phyloP scores from a whole-genome alignment of 1,140 invertebrate species.

The Fopius arisanus region DNA sequence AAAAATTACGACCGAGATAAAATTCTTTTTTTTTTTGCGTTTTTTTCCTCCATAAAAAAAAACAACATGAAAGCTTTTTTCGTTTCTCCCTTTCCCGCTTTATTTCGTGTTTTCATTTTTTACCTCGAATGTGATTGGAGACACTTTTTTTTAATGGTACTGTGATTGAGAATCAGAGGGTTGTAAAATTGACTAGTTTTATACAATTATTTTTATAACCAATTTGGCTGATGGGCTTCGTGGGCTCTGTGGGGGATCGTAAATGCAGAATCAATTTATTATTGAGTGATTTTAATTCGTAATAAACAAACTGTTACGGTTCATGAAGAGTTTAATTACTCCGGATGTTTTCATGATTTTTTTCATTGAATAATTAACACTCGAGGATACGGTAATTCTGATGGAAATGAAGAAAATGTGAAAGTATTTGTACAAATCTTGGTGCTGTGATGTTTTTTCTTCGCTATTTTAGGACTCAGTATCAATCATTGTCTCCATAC shows the following conservation, averaged over 20 bases:
- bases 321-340: no score
- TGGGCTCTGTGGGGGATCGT: conserved; percentile 20
- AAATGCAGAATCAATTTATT: background rate
- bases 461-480: background rate
- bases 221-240: conserved; percentile 51
- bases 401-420: background rate
- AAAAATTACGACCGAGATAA: conserved; percentile 16
- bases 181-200: conserved; percentile 65
- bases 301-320: background rate
- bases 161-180: conserved; percentile 62
- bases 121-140: conserved; percentile 2
- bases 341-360: background rate
- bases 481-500: background rate
- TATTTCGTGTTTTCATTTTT: conserved; percentile 34
- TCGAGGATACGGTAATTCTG: background rate
- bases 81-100: conserved; percentile 29
- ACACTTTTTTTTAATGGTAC: conserved; percentile 45
- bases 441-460: conserved; percentile 6
- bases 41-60: conserved; percentile 35
- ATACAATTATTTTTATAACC: conserved; percentile 67
- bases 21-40: conserved; percentile 24
- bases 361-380: background rate
- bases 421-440: conserved; percentile 5
- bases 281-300: background rate
- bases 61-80: conserved; percentile 32